Evolutionary conservation across 1,140 invertebrate genomes (phyloP).

Genomic region (Cryptotermes secundus): DNA sequence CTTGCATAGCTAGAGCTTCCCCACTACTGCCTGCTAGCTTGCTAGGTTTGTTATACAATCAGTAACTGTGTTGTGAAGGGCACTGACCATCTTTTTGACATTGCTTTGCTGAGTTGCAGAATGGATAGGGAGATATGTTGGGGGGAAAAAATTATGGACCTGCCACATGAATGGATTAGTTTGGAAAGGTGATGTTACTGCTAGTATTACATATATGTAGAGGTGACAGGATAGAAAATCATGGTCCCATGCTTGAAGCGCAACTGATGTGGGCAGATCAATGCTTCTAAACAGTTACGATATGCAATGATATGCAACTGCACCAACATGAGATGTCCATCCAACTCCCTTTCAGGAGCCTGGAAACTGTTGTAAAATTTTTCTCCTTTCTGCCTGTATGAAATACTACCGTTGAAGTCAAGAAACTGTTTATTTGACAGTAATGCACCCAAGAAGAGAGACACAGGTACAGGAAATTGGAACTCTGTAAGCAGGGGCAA

Average conservation of each 20-base stretch:
- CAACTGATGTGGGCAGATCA: slow-evolving; percentile 1
- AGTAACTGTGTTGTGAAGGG: neutral
- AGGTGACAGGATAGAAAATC: slow-evolving; percentile 12
- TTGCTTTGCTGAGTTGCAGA: slow-evolving; percentile 41
- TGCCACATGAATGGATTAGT: neutral
- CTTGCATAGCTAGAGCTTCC: slow-evolving; percentile 26
- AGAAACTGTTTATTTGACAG: slow-evolving; percentile 10
- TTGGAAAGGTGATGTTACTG: slow-evolving; percentile 14
- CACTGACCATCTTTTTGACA: slow-evolving; percentile 39
- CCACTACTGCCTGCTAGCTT: slow-evolving; percentile 30
- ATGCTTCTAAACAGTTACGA: slow-evolving; percentile 16
- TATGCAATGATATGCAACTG: neutral
- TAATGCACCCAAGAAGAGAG: slow-evolving; percentile 4
- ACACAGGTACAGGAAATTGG: neutral
- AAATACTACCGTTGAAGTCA: neutral
- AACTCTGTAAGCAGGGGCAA: neutral
- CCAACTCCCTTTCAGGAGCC: neutral
- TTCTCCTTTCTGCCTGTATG: slow-evolving; percentile 8
- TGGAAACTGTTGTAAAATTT: neutral
- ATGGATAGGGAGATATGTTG: neutral
- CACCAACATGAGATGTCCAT: neutral
- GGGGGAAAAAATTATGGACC: neutral
- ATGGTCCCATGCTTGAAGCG: slow-evolving; percentile 23
- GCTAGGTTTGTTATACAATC: slow-evolving; percentile 8
- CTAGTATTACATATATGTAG: slow-evolving; percentile 25